These are phyloP conservation scores for Aurelia coerulea DNA, from an alignment of 30 jellyfish, hydroid and myxozoan species.

Conservation along the genomic window DNA sequence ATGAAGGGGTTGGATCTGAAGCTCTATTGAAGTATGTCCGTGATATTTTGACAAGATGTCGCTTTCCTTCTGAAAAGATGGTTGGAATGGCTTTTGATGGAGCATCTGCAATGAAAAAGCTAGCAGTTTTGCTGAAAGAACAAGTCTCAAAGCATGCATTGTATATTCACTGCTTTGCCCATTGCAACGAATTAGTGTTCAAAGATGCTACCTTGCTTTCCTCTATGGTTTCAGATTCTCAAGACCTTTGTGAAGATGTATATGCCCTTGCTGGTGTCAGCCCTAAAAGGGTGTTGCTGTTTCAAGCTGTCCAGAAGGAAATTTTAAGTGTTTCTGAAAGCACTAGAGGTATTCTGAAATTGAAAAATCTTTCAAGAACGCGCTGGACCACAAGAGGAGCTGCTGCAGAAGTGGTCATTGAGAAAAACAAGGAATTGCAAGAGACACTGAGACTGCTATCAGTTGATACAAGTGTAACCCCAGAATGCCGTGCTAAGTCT, in stretches of 20 bases:
- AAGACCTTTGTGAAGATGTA: conserved; percentile 31
- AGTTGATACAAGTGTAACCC: conserved; percentile 52
- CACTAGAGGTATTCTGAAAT: conserved; percentile 39
- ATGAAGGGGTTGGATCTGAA: conserved; percentile 50
- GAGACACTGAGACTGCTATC: conserved; percentile 37
- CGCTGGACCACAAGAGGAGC: conserved; percentile 60
- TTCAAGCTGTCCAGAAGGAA: conserved; percentile 58
- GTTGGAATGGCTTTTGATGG: conserved; percentile 5
- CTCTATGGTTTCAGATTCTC: conserved; percentile 25
- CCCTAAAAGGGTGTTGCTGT: conserved; percentile 46
- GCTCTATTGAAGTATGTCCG: conserved; percentile 10
- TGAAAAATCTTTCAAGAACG: conserved; percentile 38
- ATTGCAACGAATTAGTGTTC: not conserved
- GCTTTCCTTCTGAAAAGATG: conserved; percentile 37
- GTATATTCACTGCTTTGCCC: too few species aligned
- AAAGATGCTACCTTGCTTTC: conserved; percentile 61
- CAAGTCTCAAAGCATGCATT: too few species aligned
- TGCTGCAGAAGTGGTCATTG: conserved; percentile 56
- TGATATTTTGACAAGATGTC: conserved; percentile 44
- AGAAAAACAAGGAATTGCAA: conserved; percentile 37
- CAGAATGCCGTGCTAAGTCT: conserved; percentile 51
- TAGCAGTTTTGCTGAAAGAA: not conserved
- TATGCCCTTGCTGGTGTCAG: conserved; percentile 62
- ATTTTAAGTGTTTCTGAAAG: conserved; percentile 38
- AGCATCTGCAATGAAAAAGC: not conserved